phyloP scores from a whole-genome alignment of 2,888 invertebrate genomes.

The Branchipolynoe longqiensis region DNA sequence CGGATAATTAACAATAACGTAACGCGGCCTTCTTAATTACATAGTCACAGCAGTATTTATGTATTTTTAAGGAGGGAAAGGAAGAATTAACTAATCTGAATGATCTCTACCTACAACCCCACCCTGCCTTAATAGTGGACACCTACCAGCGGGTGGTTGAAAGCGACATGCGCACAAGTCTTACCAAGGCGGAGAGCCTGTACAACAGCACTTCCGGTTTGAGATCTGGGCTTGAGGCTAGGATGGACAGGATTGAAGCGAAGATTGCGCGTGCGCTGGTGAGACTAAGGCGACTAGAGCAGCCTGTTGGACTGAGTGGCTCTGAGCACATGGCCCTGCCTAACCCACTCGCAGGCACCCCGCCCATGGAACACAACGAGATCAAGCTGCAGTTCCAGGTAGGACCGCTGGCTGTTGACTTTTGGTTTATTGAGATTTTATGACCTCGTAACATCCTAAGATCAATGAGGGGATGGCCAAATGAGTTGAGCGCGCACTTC shows the following conservation, averaged over 20 bases:
- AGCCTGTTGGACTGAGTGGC: conserved; percentile 69
- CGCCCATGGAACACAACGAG: background rate
- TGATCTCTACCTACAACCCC: background rate
- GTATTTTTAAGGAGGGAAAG: no score
- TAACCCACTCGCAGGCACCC: conserved; percentile 1
- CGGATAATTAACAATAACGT: background rate
- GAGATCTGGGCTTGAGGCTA: conserved; percentile 34
- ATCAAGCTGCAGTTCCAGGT: conserved; percentile 23
- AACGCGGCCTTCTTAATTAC: background rate
- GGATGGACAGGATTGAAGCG: conserved; percentile 60
- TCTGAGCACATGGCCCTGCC: conserved; percentile 1
- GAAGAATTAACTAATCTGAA: no score
- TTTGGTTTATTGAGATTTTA: no score
- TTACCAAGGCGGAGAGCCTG: conserved; percentile 25
- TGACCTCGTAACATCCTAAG: no score
- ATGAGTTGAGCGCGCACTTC: no score
- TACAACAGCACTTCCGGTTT: background rate
- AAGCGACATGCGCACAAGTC: conserved; percentile 43
- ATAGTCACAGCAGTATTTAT: no score
- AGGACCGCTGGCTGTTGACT: no score
- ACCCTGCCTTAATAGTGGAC: conserved; percentile 53
- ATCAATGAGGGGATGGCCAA: no score
- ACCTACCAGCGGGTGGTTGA: conserved; percentile 56
- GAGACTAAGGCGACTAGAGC: conserved; percentile 64
- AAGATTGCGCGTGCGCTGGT: conserved; percentile 64